Evolutionary conservation across 2,797 vertebrate genomes (phyloP).

Genomic region (Hybognathus amarus): DNA sequence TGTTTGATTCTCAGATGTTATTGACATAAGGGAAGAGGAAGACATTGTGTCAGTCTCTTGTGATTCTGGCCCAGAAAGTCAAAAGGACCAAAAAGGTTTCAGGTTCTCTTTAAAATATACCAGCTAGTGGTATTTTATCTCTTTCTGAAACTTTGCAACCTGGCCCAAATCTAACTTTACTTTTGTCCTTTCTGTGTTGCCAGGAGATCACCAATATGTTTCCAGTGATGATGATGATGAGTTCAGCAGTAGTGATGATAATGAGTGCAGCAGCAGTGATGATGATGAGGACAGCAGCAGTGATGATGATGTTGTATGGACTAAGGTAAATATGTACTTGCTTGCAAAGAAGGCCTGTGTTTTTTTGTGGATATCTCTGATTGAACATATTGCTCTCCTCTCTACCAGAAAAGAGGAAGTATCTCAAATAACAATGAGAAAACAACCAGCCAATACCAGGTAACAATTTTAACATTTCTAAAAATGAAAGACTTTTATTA

Average conservation of each 20-base stretch:
- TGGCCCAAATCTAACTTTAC: not conserved
- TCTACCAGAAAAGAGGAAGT: not conserved
- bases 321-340: not conserved
- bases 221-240: constrained; percentile 16
- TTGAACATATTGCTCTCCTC: not conserved
- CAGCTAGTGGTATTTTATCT: not conserved
- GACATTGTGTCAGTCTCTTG: not conserved
- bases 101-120: not conserved
- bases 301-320: constrained; percentile 47
- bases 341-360: not conserved
- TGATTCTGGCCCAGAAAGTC: not conserved
- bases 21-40: constrained; percentile 57
- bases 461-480: not conserved
- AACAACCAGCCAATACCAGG: constrained; percentile 22
- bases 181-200: not conserved
- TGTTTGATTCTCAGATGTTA: constrained; percentile 60
- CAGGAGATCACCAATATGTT: not conserved
- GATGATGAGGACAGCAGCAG: not conserved
- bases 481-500: not conserved
- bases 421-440: not conserved
- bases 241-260: not conserved
- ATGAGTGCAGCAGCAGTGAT: not conserved
- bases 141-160: not conserved
- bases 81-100: constrained; percentile 33
- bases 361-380: not conserved